Evolutionary conservation across 1,140 invertebrate genomes (phyloP), one percentile per base, ranked within the genome.

Genomic region (Drosophila truncata): DNA sequence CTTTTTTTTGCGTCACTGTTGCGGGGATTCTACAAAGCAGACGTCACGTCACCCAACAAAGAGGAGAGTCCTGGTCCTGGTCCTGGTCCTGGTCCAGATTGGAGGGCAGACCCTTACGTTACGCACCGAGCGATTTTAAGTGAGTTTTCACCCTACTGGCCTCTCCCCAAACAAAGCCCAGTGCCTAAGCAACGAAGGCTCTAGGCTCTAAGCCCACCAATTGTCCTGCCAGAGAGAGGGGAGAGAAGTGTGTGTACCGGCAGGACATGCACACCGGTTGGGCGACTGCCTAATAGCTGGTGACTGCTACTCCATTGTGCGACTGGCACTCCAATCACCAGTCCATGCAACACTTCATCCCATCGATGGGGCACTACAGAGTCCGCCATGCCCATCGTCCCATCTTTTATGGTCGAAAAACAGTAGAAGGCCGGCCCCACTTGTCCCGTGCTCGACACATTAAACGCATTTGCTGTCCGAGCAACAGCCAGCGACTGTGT

Each of bases 271-370:
- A 37, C 46, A 52, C 63, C 55, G 44, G 65, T 31, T 52, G 39
- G 41, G 18, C 33, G 31, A 47, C 18, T 44, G 35, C 74, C 84
- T 88, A 86, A 88, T 83, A 78, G 63, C 67, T 59, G 62, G 54
- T 67, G 47, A 67, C 27, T 49, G 46, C 46, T n/a, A n/a, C 33
- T 20, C 71, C 57, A 84, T 77, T 85, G 73, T 80, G 39, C 59
- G 31, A 65, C 74, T 33, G 33, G 70, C 85, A 79, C 67, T 80
- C 80, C 80, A 87, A 87, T 83, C 83, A 84, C 76, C 73, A 62
- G 54, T 47, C 62, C 84, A 65, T 70, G 52, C 50, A 82, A 54
- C 78, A 85, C 80, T 66, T 83, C 41, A 84, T 11, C 66, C 82
- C 59, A 41, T 65, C 57, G 57, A 64, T 25, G 9, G 35, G 27